Conservation (phyloP, 2,113 vertebrate species). For the Collichthys lucidus region DNA sequence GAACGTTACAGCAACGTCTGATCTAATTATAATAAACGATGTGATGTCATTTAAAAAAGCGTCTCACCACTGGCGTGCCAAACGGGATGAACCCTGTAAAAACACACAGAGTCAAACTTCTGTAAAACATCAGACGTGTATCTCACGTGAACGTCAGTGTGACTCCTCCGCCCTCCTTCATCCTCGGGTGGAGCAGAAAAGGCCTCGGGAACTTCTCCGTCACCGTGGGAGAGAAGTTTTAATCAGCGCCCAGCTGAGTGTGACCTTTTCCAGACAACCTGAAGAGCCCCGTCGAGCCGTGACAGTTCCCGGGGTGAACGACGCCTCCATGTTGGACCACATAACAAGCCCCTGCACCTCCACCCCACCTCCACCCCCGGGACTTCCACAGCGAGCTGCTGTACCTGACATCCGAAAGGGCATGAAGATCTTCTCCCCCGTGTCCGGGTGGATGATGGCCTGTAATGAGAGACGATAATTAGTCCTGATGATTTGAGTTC, state of each 20-base stretch:
- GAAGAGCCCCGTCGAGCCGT: slow-evolving; percentile 65
- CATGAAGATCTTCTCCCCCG: slow-evolving; percentile 96
- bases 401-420: slow-evolving; percentile 98
- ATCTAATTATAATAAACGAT: background rate
- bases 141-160: background rate
- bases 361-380: slow-evolving; percentile 23
- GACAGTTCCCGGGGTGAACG: slow-evolving; percentile 65
- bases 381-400: slow-evolving; percentile 30
- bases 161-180: slow-evolving; percentile 20
- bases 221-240: slow-evolving; percentile 72
- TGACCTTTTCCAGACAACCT: slow-evolving; percentile 82
- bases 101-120: slow-evolving; percentile 16
- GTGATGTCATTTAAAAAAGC: background rate
- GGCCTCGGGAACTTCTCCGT: slow-evolving; percentile 51
- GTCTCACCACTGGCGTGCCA: slow-evolving; percentile 94
- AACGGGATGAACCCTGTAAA: slow-evolving; percentile 93
- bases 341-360: slow-evolving; percentile 72
- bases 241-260: slow-evolving; percentile 85
- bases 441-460: slow-evolving; percentile 96
- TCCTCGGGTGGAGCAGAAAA: slow-evolving; percentile 58
- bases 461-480: slow-evolving; percentile 70
- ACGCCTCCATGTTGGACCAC: slow-evolving; percentile 61
- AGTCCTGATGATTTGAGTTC: background rate
- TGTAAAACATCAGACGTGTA: background rate
- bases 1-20: background rate